A percentile compares a stretch with the other conserved stretches of the same genome.
Evolutionary conservation across 2,797 vertebrate genomes (phyloP).

Genomic region (Bradypodion ventrale): DNA sequence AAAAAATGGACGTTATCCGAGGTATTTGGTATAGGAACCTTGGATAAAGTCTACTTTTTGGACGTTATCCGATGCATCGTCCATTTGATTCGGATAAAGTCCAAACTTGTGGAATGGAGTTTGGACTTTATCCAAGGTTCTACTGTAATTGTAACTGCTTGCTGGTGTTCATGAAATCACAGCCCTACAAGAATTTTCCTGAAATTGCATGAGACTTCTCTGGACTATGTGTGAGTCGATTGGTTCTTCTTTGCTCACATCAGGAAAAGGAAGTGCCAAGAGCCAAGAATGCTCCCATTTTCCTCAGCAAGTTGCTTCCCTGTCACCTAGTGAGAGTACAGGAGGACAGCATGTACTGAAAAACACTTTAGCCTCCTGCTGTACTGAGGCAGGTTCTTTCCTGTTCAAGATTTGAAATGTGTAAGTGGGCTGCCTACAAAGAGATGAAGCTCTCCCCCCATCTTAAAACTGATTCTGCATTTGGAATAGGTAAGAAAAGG

Average conservation of each 20-base stretch:
- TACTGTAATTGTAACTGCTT: background rate
- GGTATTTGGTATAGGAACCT: too few species aligned
- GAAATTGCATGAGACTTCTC: background rate
- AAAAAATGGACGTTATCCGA: too few species aligned
- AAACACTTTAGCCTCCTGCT: background rate
- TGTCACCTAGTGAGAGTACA: slow-evolving; percentile 15
- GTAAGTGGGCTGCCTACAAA: slow-evolving; percentile 3
- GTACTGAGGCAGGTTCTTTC: background rate
- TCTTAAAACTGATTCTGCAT: background rate
- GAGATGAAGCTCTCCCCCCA: background rate
- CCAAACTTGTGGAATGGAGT: too few species aligned
- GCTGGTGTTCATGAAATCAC: background rate
- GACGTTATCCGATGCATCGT: too few species aligned
- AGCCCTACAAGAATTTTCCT: background rate
- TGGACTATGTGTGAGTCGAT: background rate
- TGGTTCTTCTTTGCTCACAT: background rate
- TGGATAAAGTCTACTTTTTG: too few species aligned
- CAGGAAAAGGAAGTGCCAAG: slow-evolving; percentile 32
- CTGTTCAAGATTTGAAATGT: slow-evolving; percentile 10
- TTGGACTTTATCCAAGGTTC: too few species aligned
- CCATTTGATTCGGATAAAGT: too few species aligned
- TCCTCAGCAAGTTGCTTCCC: slow-evolving; percentile 59
- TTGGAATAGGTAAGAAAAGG: background rate
- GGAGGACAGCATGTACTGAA: slow-evolving; percentile 22
- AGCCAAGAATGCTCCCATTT: slow-evolving; percentile 48